Conservation (phyloP, 2,888 invertebrate genomes). For the Aethes cnicana region DNA sequence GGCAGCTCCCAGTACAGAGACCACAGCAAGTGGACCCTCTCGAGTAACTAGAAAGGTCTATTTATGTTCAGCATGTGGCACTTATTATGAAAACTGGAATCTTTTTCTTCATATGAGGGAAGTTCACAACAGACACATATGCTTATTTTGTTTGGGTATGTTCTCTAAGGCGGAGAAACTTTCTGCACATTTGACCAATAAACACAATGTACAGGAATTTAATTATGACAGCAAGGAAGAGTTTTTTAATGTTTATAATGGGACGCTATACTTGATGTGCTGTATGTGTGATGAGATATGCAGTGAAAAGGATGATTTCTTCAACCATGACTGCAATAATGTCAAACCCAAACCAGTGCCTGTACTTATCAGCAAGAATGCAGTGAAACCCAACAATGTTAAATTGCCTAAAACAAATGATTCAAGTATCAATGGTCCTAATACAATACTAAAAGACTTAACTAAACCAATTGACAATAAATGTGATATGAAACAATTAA, state of each 20-base stretch:
- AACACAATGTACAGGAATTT: conserved; percentile 89
- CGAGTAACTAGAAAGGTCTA: conserved; percentile 90
- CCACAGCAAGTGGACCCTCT: conserved; percentile 69
- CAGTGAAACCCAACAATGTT: conserved; percentile 60
- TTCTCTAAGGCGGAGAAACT: conserved; percentile 91
- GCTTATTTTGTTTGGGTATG: conserved; percentile 91
- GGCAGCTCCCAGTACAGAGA: conserved; percentile 58
- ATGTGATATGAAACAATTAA: conserved; percentile 57
- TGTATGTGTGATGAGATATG: conserved; percentile 91
- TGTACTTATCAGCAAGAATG: conserved; percentile 72
- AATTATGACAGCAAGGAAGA: conserved; percentile 86
- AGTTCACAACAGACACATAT: conserved; percentile 90
- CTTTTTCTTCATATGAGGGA: conserved; percentile 92
- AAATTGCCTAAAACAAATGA: conserved; percentile 59
- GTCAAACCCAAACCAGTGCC: conserved; percentile 76
- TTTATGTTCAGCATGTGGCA: conserved; percentile 90
- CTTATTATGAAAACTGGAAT: conserved; percentile 93
- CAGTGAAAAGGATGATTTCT: conserved; percentile 88
- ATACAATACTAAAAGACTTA: conserved; percentile 49
- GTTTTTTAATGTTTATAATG: conserved; percentile 84
- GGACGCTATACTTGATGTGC: conserved; percentile 89
- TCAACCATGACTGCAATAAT: conserved; percentile 86
- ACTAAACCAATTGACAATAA: conserved; percentile 42
- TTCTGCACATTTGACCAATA: conserved; percentile 88
- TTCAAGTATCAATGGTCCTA: conserved; percentile 56